Conservation (phyloP, 2,113 vertebrate species). For the Zapornia atra region DNA sequence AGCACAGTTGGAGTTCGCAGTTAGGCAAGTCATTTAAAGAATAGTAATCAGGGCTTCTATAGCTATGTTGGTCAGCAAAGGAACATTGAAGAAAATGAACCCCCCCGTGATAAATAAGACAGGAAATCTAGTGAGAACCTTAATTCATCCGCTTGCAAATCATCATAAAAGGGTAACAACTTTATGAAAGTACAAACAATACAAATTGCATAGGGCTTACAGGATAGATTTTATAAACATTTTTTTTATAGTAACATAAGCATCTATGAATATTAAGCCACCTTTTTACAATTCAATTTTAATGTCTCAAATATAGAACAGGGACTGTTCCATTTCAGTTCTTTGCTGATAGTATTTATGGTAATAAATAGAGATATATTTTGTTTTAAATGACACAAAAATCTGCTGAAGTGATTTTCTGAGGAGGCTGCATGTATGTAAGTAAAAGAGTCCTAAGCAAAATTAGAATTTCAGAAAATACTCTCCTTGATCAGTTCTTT, state of each 20-base stretch:
- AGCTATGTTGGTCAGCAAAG: neutral
- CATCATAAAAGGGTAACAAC: slow-evolving; percentile 17
- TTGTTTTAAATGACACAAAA: neutral
- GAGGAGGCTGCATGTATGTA: neutral
- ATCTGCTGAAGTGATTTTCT: neutral
- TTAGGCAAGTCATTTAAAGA: neutral
- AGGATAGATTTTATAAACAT: slow-evolving; percentile 39
- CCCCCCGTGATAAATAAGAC: neutral
- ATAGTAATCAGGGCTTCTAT: neutral
- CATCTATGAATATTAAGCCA: slow-evolving; percentile 27
- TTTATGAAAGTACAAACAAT: slow-evolving; percentile 52
- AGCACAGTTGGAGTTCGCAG: neutral
- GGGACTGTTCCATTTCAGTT: neutral
- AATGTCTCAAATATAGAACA: neutral
- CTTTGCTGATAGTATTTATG: neutral
- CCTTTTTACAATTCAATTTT: neutral
- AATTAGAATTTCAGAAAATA: neutral
- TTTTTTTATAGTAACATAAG: slow-evolving; percentile 10
- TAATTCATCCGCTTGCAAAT: slow-evolving; percentile 16
- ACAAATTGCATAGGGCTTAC: slow-evolving; percentile 11
- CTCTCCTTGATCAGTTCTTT: neutral
- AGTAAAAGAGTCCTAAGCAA: neutral
- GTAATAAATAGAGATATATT: neutral
- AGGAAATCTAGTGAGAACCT: neutral
- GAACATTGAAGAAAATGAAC: neutral